These are phyloP conservation scores for Oryctes rhinoceros DNA, from an alignment of 1,140 invertebrate genomes.

Conservation along the genomic window DNA sequence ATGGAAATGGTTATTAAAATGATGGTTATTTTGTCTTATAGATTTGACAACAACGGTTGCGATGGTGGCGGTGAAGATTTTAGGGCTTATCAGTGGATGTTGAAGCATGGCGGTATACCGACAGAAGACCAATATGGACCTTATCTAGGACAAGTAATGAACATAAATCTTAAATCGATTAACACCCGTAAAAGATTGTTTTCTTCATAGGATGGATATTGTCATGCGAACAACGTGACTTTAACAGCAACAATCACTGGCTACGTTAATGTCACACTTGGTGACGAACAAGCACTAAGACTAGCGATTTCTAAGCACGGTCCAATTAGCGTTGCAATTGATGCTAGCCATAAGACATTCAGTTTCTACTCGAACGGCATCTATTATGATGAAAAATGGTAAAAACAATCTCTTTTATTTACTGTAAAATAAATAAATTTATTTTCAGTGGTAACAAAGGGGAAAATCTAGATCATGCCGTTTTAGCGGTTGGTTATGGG, in stretches of 20 bases:
- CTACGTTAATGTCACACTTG: conserved; percentile 88
- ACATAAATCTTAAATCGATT: not conserved
- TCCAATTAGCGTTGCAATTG: conserved; percentile 92
- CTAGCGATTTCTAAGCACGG: conserved; percentile 88
- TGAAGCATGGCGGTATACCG: conserved; percentile 88
- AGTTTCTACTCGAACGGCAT: conserved; percentile 92
- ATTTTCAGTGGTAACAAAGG: conserved; percentile 71
- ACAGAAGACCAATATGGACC: conserved; percentile 90
- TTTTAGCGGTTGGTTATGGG: conserved; percentile 92
- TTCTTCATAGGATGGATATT: conserved; percentile 83
- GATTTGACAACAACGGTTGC: conserved; percentile 93
- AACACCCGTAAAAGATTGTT: conserved; percentile 3
- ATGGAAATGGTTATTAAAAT: too few species aligned
- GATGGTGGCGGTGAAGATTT: conserved; percentile 97
- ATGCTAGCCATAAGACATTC: conserved; percentile 88
- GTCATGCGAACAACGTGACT: conserved; percentile 80
- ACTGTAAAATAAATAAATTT: not conserved
- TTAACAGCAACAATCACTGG: conserved; percentile 80
- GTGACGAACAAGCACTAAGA: conserved; percentile 80
- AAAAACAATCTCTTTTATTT: conserved; percentile 55
- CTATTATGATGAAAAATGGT: conserved; percentile 88
- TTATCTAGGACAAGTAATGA: conserved; percentile 83
- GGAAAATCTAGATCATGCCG: conserved; percentile 88
- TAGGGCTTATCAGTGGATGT: conserved; percentile 90
- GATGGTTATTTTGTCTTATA: conserved; percentile 49